Conservation (phyloP, 2,113 vertebrate species). For the Passer domesticus region DNA sequence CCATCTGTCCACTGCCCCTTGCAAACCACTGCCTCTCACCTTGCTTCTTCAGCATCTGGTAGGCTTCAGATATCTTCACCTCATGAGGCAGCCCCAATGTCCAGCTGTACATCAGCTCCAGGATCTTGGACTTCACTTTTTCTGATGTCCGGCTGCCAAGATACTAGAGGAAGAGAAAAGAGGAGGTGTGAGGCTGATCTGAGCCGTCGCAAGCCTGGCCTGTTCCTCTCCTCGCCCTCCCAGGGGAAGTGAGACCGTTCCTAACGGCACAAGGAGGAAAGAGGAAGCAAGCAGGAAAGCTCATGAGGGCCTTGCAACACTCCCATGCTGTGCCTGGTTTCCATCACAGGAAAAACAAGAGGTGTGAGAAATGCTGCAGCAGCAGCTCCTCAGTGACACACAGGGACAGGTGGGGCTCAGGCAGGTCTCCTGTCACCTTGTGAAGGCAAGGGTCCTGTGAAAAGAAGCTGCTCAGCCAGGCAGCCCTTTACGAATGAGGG, state of each 20-base stretch:
- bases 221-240: not conserved
- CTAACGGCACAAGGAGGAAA: not conserved
- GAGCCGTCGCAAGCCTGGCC: not conserved
- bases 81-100: slow-evolving; percentile 87
- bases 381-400: not conserved
- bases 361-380: not conserved
- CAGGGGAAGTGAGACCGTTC: not conserved
- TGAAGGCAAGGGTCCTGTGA: not conserved
- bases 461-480: not conserved
- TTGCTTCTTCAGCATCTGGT: slow-evolving; percentile 98
- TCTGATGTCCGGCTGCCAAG: slow-evolving; percentile 90
- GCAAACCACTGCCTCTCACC: slow-evolving; percentile 72
- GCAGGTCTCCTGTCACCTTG: not conserved
- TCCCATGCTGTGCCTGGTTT: not conserved
- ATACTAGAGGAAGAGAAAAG: slow-evolving; percentile 78
- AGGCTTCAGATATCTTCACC: slow-evolving; percentile 92
- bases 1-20: not conserved
- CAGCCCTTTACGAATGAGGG: not conserved
- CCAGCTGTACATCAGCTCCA: slow-evolving; percentile 95
- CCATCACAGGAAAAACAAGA: not conserved
- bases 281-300: slow-evolving; percentile 42
- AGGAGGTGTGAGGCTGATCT: not conserved
- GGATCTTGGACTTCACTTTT: slow-evolving; percentile 90
- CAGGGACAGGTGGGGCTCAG: not conserved
- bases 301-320: not conserved